Evolutionary conservation across 2,797 vertebrate genomes (phyloP), one percentile per base, ranked within the genome.

Genomic region (Setipinna tenuifilis): DNA sequence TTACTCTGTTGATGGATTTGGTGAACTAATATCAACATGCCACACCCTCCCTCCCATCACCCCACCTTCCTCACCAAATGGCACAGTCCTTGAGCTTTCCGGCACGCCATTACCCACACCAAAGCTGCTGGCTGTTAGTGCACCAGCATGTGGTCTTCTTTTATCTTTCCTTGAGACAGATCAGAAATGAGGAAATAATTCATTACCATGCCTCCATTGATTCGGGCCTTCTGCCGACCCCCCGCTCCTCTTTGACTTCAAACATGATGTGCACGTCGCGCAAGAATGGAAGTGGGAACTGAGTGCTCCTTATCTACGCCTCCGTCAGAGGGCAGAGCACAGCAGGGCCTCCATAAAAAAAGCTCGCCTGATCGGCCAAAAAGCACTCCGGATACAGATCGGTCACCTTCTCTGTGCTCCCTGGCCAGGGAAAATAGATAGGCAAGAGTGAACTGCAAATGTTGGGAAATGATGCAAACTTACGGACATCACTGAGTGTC

Each of bases 101-200:
- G 88, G 78, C 87, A 78, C 3, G 75, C 83, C 58, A 31, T 82
- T 80, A 80, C 19, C 71, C 83, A 0, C 1, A 23, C 86, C 90
- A 58, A 86, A 85, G 65, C 89, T 87, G 85, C 88, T 83, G 0
- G 82, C 90, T 90, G 88, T 87, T 89, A 82, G 88, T 88, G 82
- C 87, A 85, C 83, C 83, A 81, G 54, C 35, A 35, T 85, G 88
- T 50, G 85, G 87, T 89, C 91, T 85, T 82, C 91, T 94, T 92
- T 93, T 87, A 88, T 90, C 87, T 92, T 85, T 44, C 83, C 87
- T 89, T 89, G 85, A 85, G 88, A 83, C 90, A 91, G 84, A 84
- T 84, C 92, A 86, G 86, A 89, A 91, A 92, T 85, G 86, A 91
- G 92, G 91, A 93, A 94, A 93, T 93, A 89, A 95, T 93, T 93